These are phyloP conservation scores for Datnioides undecimradiatus DNA, from an alignment of 2,113 vertebrate species.

Conservation along the genomic window DNA sequence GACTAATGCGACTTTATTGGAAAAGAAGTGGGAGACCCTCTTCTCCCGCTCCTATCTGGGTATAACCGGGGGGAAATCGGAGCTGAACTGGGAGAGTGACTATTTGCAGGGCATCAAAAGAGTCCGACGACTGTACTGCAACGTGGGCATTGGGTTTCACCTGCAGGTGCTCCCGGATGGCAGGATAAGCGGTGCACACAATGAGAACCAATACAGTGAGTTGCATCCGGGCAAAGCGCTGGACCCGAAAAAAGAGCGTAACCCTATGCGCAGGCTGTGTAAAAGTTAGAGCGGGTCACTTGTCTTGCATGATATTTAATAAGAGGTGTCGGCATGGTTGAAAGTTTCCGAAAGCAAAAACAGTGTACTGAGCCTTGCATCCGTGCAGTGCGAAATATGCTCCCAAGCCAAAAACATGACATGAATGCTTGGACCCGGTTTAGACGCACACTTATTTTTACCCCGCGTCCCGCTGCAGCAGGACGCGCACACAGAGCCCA, in stretches of 20 bases:
- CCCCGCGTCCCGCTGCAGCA: slow-evolving; percentile 76
- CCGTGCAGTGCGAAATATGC: slow-evolving; percentile 76
- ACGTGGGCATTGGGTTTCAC: slow-evolving; percentile 99
- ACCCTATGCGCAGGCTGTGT: slow-evolving; percentile 67
- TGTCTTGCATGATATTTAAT: slow-evolving; percentile 78
- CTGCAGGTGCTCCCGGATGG: slow-evolving; percentile 95
- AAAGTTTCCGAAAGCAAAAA: slow-evolving; percentile 80
- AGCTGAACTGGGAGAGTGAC: slow-evolving; percentile 94
- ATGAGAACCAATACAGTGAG: slow-evolving; percentile 98
- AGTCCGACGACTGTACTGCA: slow-evolving; percentile 97
- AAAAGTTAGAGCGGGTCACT: slow-evolving; percentile 64
- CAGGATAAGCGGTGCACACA: slow-evolving; percentile 93
- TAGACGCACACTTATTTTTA: slow-evolving; percentile 86
- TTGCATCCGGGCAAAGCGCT: slow-evolving; percentile 81
- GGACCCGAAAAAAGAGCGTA: slow-evolving; percentile 58
- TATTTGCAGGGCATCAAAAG: slow-evolving; percentile 97
- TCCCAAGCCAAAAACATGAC: slow-evolving; percentile 75
- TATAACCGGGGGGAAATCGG: slow-evolving; percentile 88
- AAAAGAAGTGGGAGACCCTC: slow-evolving; percentile 90
- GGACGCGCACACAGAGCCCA: slow-evolving; percentile 51
- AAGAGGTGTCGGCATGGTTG: slow-evolving; percentile 67
- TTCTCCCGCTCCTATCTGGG: slow-evolving; percentile 92
- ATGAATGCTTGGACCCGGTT: slow-evolving; percentile 83
- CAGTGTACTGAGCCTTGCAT: slow-evolving; percentile 73
- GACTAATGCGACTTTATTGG: slow-evolving; percentile 90